Conservation (phyloP, 2,113 vertebrate species). For the Saccopteryx bilineata region DNA sequence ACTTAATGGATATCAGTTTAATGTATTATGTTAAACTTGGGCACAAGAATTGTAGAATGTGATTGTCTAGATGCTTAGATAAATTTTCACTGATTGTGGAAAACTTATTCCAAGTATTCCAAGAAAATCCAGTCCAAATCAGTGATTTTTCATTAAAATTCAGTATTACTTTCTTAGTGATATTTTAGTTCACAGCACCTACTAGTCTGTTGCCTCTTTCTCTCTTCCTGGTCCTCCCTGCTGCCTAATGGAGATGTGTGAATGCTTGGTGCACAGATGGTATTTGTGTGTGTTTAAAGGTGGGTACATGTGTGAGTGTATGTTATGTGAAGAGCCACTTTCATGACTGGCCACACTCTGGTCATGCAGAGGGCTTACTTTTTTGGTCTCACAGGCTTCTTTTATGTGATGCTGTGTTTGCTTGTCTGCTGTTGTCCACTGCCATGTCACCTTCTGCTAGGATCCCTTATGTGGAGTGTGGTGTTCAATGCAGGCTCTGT, state of each 20-base stretch:
- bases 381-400: background rate
- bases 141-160: constrained; percentile 3
- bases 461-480: background rate
- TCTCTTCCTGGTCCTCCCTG: background rate
- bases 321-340: background rate
- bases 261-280: background rate
- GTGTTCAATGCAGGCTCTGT: background rate
- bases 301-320: background rate
- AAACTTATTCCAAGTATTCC: background rate
- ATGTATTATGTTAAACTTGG: background rate
- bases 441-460: background rate
- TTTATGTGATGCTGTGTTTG: background rate
- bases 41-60: background rate
- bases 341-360: background rate
- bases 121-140: background rate
- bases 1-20: background rate
- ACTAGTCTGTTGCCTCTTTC: background rate
- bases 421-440: background rate
- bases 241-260: background rate
- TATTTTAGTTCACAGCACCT: background rate
- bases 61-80: constrained; percentile 8
- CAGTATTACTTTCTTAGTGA: background rate
- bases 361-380: background rate
- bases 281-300: background rate
- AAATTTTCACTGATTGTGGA: background rate